phyloP scores from a whole-genome alignment of 2,888 invertebrate species.

The Trypoxylon attenuatum region DNA sequence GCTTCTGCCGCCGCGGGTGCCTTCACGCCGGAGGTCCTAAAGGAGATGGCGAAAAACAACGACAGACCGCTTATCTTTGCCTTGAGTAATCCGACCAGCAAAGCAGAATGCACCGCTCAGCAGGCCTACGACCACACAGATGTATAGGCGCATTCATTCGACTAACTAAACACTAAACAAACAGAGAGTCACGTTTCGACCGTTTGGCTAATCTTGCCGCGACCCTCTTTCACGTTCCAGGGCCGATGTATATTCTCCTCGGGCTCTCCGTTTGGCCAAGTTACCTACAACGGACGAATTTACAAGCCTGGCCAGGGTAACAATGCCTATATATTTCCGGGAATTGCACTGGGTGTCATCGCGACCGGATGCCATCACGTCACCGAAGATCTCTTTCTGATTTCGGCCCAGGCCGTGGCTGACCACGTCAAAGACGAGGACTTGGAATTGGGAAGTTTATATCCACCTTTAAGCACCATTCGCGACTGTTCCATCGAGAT shows the following conservation, averaged over 20 bases:
- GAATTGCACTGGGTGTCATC: constrained; percentile 94
- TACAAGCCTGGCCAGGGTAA: constrained; percentile 97
- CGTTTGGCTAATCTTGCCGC: neutral
- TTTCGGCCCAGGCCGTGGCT: constrained; percentile 94
- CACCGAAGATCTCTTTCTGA: constrained; percentile 93
- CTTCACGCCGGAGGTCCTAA: constrained; percentile 90
- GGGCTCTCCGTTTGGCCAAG: constrained; percentile 96
- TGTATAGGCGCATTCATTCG: constrained; percentile 77
- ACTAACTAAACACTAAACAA: neutral
- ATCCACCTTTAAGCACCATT: constrained; percentile 91
- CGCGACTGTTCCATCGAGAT: constrained; percentile 93
- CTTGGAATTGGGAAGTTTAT: constrained; percentile 90
- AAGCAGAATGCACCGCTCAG: constrained; percentile 98
- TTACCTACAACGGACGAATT: constrained; percentile 85
- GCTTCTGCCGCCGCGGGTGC: constrained; percentile 94
- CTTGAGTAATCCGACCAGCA: constrained; percentile 97
- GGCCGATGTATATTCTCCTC: constrained; percentile 96
- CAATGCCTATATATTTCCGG: constrained; percentile 98
- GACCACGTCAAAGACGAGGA: constrained; percentile 89
- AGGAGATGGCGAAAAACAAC: constrained; percentile 90
- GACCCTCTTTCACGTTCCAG: constrained; percentile 75
- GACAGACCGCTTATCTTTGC: constrained; percentile 96
- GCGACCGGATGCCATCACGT: constrained; percentile 95
- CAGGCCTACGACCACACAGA: constrained; percentile 94
- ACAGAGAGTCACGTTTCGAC: neutral